Base-by-base conservation (phyloP, 2,113 vertebrate species). In the Engraulis encrasicolus region DNA sequence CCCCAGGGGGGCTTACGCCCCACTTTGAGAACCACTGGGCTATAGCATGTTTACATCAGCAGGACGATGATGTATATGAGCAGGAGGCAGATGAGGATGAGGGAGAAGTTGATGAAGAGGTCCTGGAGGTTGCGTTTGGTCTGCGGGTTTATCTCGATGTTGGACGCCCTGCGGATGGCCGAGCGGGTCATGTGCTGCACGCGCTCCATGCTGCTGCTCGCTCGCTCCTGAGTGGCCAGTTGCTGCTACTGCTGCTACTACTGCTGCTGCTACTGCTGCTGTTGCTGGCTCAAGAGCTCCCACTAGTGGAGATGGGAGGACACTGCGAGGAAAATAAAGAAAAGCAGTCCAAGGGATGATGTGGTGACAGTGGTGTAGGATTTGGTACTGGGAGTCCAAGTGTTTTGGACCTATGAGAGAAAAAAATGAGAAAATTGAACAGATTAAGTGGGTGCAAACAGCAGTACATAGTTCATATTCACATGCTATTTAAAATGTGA, bases 1-100 rank as follows among this genome's bases (percentile, higher is more conserved):
- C n/a, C n/a, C n/a, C n/a, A n/a, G n/a, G n/a, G n/a, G n/a, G n/a
- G n/a, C n/a, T n/a, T n/a, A n/a, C n/a, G n/a, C n/a, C n/a, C n/a
- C n/a, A n/a, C n/a, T n/a, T n/a, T n/a, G n/a, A n/a, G n/a, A n/a
- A n/a, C n/a, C n/a, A n/a, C n/a, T n/a, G n/a, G n/a, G n/a, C n/a
- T n/a, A n/a, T n/a, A n/a, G n/a, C n/a, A n/a, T n/a, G n/a, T n/a
- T 97, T 95, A 97, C 91, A 98, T 94, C 83, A 99, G 96, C 96
- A 99, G 96, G 87, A 99, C 96, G 61, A 99, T 98, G 92, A 99
- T 98, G 94, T 98, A 99, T 81, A 99, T 99, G 89, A 99, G 96
- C 83, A 99, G 95, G 86, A 99, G 97, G 77, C 98, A 99, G 91
- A 99, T 98, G 92, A 99, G 94, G 92, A 99, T 99, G 93, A 99